phyloP scores from a whole-genome alignment of 2,113 vertebrate genomes.

The Phyllopteryx taeniolatus region DNA sequence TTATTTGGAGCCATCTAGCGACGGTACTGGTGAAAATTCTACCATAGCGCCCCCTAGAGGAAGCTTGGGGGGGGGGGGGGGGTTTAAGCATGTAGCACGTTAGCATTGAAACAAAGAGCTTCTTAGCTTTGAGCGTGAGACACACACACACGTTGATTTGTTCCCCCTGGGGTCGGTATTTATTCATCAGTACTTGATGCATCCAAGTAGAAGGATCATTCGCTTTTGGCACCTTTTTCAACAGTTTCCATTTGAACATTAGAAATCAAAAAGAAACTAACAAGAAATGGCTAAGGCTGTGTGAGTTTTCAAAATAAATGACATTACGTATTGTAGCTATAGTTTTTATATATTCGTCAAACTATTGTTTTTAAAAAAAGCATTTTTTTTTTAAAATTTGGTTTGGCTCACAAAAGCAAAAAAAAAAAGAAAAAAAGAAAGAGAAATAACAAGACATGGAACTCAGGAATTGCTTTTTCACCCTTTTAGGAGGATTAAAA shows the following conservation, averaged over 20 bases:
- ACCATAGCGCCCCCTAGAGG: background rate
- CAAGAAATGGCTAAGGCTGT: constrained; percentile 75
- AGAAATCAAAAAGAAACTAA: constrained; percentile 68
- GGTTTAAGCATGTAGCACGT: background rate
- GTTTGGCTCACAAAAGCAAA: constrained; percentile 68
- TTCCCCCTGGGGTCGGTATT: constrained; percentile 73
- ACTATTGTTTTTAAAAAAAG: constrained; percentile 66
- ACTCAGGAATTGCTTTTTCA: constrained; percentile 71
- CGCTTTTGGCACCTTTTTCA: constrained; percentile 79
- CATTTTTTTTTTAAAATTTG: constrained; percentile 60
- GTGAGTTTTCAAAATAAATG: constrained; percentile 72
- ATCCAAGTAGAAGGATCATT: constrained; percentile 77
- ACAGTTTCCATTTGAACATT: constrained; percentile 73
- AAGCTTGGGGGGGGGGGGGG: background rate
- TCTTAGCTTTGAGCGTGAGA: constrained; percentile 28
- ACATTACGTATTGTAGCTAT: constrained; percentile 61
- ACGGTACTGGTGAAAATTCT: background rate
- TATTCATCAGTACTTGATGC: constrained; percentile 79
- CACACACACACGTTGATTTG: constrained; percentile 53
- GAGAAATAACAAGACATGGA: constrained; percentile 58
- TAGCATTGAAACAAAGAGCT: background rate
- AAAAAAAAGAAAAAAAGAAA: constrained; percentile 55
- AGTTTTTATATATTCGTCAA: constrained; percentile 68
- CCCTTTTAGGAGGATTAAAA: constrained; percentile 71
- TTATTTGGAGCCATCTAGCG: too few species aligned